These are phyloP conservation scores for Eurosta solidaginis DNA, from an alignment of 1,140 invertebrate genomes.

Conservation along the genomic window DNA sequence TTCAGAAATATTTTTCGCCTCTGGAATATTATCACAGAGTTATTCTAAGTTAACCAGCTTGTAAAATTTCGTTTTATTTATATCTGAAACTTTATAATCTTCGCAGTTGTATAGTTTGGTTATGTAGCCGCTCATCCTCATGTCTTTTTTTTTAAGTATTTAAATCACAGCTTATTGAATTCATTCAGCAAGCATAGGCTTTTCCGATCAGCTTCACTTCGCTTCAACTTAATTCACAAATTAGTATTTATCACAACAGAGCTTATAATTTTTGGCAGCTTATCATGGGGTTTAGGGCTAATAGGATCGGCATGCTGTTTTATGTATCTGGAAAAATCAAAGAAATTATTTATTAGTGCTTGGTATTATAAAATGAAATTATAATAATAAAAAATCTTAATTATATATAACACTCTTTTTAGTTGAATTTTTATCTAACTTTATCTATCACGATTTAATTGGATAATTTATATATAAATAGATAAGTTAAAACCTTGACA, in stretches of 20 bases:
- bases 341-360: no score
- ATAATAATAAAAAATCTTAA: no score
- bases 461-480: no score
- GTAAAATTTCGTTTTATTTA: no score
- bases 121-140: neutral
- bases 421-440: no score
- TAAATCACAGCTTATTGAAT: slow-evolving; percentile 1
- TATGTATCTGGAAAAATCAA: neutral
- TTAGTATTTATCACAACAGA: slow-evolving; percentile 13
- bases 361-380: no score
- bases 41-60: no score
- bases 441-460: no score
- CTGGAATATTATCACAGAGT: no score
- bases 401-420: no score
- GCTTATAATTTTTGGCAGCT: slow-evolving; percentile 4
- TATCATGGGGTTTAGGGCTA: neutral
- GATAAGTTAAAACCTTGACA: no score
- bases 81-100: neutral
- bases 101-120: neutral
- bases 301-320: neutral
- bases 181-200: neutral
- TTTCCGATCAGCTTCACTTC: neutral
- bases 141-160: neutral
- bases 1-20: neutral
- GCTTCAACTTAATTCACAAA: neutral